Percentiles rank a stretch among this genome's conserved stretches.
Evolutionary conservation across 2,797 vertebrate species (phyloP).

Genomic region (Hylomyscus alleni): DNA sequence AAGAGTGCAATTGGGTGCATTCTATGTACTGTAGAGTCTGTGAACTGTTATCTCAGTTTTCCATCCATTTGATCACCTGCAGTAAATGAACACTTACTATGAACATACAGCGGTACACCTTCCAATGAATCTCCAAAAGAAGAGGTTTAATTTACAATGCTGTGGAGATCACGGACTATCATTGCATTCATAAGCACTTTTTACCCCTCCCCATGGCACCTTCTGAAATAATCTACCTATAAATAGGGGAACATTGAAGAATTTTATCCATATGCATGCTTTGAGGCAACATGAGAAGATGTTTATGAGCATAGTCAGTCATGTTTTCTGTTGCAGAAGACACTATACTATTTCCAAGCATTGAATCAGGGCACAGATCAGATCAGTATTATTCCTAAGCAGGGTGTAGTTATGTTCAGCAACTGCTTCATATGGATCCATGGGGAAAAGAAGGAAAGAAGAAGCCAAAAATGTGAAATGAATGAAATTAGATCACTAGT

Average conservation of each 20-base stretch:
- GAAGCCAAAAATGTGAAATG: conserved; percentile 81
- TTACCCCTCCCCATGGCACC: too few species aligned
- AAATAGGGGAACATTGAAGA: background rate
- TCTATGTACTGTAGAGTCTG: background rate
- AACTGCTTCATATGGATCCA: conserved; percentile 3
- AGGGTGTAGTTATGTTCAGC: conserved; percentile 53
- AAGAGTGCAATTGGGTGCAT: background rate
- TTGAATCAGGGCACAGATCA: background rate
- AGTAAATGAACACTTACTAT: background rate
- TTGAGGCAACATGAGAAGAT: conserved; percentile 5
- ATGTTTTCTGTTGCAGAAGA: background rate
- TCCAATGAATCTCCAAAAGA: background rate
- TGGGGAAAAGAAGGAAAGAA: background rate
- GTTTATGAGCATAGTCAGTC: background rate
- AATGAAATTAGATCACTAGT: conserved; percentile 84
- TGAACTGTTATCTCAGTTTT: background rate
- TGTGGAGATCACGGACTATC: background rate
- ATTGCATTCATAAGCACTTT: background rate
- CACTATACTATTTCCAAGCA: background rate
- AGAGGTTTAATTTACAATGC: background rate
- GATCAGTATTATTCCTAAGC: conserved; percentile 9
- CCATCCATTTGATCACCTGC: background rate
- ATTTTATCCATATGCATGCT: background rate
- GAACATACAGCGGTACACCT: background rate
- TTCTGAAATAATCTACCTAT: background rate